Evolutionary conservation across 2,113 vertebrate species (phyloP), one percentile per base, ranked within the genome.

Genomic region (Urocolius indicus): DNA sequence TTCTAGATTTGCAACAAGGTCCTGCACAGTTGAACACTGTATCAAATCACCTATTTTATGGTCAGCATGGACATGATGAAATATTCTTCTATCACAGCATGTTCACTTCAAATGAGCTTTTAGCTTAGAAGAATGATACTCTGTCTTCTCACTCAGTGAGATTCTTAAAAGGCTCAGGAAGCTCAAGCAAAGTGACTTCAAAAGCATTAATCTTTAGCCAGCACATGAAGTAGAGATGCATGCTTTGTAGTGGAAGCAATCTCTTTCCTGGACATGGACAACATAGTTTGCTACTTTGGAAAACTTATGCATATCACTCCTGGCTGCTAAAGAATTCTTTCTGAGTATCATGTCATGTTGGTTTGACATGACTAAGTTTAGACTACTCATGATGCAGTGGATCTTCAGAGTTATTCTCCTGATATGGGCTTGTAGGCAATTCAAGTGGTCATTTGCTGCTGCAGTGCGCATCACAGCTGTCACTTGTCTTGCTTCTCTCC

Each of bases 131-230:
- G 54, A 94, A 68, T 51, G 11, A 82, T 72, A 59, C 29, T 84
- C 20, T 75, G 16, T 59, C 49, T 93, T 89, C 62, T 94, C 22
- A 54, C 23, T 68, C n/a, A 34, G 4, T n/a, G 13, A 76, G 63
- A 30, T 34, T 94, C 82, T 79, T 79, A 69, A 93, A 91, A 92
- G n/a, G 5, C 46, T 94, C 23, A 48, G 78, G 78, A 89, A 87
- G 9, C 38, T 91, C 62, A 79, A 57, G 26, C 8, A 54, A 85
- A 76, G 30, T 46, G 23, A 4, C 36, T 93, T 87, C 10, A 3
- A 83, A 94, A 48, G 19, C 48, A 21, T 85, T 79, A 36, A 41
- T 85, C 71, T 90, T 87, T 54, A 90, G 15, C 12, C 24, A 54
- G 11, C 15, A 54, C 1, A 2, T 59, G 84, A 91, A 78, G 26